Conservation (phyloP, 2,797 vertebrate genomes). For the Anguilla marmorata region DNA sequence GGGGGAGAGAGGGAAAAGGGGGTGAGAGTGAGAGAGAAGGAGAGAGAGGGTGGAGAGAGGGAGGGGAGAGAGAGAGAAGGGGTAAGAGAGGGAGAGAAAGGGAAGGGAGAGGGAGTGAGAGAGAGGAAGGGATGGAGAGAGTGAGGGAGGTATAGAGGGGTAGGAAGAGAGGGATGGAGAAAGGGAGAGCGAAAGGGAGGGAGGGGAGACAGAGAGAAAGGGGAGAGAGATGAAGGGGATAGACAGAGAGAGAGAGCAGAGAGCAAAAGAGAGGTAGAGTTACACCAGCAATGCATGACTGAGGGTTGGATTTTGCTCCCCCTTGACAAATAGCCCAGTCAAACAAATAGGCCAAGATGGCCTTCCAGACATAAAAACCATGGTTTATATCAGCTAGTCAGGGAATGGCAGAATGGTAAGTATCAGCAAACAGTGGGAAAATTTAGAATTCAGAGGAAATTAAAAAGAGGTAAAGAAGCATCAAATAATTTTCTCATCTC, state of each 20-base stretch:
- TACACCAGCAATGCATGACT: neutral
- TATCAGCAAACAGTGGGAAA: no score
- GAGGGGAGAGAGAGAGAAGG: neutral
- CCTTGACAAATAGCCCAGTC: neutral
- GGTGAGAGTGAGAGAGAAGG: neutral
- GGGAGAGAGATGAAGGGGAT: neutral
- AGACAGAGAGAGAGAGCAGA: neutral
- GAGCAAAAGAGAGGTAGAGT: neutral
- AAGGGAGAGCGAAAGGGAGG: neutral
- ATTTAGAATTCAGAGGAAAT: neutral
- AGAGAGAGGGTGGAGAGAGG: neutral
- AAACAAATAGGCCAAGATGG: neutral
- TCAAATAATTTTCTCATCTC: no score
- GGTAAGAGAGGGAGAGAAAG: neutral
- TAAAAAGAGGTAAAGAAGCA: neutral
- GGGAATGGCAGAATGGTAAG: no score
- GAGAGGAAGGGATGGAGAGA: neutral
- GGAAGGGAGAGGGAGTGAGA: neutral
- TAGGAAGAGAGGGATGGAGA: neutral
- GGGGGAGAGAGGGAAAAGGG: neutral
- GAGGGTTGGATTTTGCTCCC: neutral
- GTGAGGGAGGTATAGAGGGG: neutral
- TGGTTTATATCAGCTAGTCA: neutral
- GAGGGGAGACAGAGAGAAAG: neutral
- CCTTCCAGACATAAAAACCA: neutral